Conservation (phyloP, 2,797 vertebrate genomes). For the Harpagifer antarcticus region DNA sequence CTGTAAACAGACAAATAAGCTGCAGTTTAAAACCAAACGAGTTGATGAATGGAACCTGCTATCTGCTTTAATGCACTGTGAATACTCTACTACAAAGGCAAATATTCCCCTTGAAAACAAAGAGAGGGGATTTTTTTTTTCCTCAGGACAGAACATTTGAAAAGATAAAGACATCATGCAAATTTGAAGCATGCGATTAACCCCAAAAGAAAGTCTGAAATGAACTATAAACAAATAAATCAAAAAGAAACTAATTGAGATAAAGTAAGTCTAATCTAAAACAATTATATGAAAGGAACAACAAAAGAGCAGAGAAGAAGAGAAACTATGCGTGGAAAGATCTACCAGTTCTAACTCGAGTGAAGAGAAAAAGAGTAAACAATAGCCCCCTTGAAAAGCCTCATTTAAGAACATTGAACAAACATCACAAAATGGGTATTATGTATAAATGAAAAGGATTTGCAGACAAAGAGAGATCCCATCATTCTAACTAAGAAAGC, state of each 20-base stretch:
- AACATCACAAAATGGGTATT: slow-evolving; percentile 87
- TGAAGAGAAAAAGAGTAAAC: slow-evolving; percentile 81
- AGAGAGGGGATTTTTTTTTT: slow-evolving; percentile 81
- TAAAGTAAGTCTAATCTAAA: slow-evolving; percentile 69
- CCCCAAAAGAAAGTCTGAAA: slow-evolving; percentile 81
- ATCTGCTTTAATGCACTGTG: slow-evolving; percentile 89
- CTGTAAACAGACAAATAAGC: slow-evolving; percentile 92
- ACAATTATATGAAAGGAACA: slow-evolving; percentile 81
- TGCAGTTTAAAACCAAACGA: slow-evolving; percentile 68
- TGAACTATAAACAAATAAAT: slow-evolving; percentile 79
- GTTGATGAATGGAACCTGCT: slow-evolving; percentile 72
- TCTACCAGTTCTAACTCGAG: slow-evolving; percentile 79
- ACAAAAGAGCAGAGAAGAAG: slow-evolving; percentile 75
- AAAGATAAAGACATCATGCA: slow-evolving; percentile 94
- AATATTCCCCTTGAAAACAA: slow-evolving; percentile 88
- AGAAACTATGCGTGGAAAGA: slow-evolving; percentile 73
- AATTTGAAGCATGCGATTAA: slow-evolving; percentile 93
- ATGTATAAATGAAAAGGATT: slow-evolving; percentile 84
- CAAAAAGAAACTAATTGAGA: slow-evolving; percentile 75
- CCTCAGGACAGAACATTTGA: slow-evolving; percentile 88
- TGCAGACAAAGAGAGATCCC: slow-evolving; percentile 88
- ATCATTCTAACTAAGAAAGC: slow-evolving; percentile 88
- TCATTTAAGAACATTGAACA: slow-evolving; percentile 86
- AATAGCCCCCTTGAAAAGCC: slow-evolving; percentile 80
- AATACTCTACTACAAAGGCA: slow-evolving; percentile 88